Conservation (phyloP, 2,888 invertebrate species). For the Autographa pulchrina region DNA sequence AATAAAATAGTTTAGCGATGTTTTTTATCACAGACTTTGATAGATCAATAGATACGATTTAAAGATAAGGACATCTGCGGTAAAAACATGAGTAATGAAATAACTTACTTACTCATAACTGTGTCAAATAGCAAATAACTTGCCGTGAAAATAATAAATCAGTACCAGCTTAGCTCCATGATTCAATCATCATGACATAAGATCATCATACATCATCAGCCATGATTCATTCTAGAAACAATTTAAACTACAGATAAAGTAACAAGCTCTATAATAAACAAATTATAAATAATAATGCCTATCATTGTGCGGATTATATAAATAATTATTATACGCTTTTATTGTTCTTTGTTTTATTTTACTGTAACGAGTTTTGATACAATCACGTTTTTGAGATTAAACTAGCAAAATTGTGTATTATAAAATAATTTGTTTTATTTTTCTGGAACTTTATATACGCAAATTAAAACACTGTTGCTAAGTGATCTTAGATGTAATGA, state of each 20-base stretch:
- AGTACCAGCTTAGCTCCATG: slow-evolving; percentile 9
- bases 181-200: slow-evolving; percentile 26
- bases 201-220: slow-evolving; percentile 21
- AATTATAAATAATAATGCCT: slow-evolving; percentile 37
- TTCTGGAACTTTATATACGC: neutral
- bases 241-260: neutral
- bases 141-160: slow-evolving; percentile 14
- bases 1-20: no score
- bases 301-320: slow-evolving; percentile 33
- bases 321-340: slow-evolving; percentile 14
- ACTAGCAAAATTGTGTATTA: neutral
- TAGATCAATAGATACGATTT: no score
- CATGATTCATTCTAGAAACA: slow-evolving; percentile 35
- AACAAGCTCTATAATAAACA: slow-evolving; percentile 23
- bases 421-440: neutral
- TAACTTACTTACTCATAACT: neutral
- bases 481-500: no score
- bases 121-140: neutral
- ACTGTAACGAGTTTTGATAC: neutral
- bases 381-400: neutral
- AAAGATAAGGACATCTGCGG: slow-evolving; percentile 6
- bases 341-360: slow-evolving; percentile 9
- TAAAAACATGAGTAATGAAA: slow-evolving; percentile 42
- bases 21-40: no score
- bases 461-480: no score